Percentiles rank a stretch among this genome's conserved stretches.
phyloP scores from a whole-genome alignment of 2,888 invertebrate species.

The Orthonychiurus folsomi region DNA sequence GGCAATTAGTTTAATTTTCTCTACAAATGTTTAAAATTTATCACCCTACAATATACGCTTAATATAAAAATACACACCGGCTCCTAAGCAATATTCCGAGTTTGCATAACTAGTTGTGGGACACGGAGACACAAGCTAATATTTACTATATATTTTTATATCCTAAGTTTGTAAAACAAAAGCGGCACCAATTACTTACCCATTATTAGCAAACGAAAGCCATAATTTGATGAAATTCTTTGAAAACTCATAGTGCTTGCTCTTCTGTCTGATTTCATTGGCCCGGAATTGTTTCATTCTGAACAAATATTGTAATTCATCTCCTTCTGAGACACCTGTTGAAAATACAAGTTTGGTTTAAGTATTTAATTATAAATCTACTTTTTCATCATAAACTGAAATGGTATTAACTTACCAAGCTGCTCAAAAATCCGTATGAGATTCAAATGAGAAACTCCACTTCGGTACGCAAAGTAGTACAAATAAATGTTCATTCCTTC shows the following conservation, averaged over 20 bases:
- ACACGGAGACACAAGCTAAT: too few relatives aligned
- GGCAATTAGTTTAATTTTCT: too few relatives aligned
- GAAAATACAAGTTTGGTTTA: not conserved
- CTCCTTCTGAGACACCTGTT: conserved; percentile 35
- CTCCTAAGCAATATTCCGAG: too few relatives aligned
- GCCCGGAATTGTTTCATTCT: conserved; percentile 27
- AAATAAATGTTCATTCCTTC: conserved; percentile 35
- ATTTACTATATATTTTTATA: too few relatives aligned
- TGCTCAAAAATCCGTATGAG: conserved; percentile 24
- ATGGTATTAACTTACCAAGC: conserved; percentile 23
- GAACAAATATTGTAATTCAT: conserved; percentile 38
- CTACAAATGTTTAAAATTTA: too few relatives aligned
- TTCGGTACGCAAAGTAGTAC: conserved; percentile 29
- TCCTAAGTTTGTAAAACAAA: too few relatives aligned
- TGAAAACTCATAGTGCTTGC: conserved; percentile 26
- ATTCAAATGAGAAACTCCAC: conserved; percentile 28
- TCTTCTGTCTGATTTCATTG: conserved; percentile 17
- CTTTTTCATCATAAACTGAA: too few relatives aligned
- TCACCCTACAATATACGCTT: too few relatives aligned
- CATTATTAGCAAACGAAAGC: conserved; percentile 35
- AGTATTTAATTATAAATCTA: too few relatives aligned
- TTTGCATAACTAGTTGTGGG: not conserved
- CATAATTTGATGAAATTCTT: conserved; percentile 33
- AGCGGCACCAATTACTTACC: conserved; percentile 25
- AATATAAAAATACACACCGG: too few relatives aligned